Base-by-base conservation (phyloP, 2,797 vertebrate species). In the Acipenser oxyrinchus region DNA sequence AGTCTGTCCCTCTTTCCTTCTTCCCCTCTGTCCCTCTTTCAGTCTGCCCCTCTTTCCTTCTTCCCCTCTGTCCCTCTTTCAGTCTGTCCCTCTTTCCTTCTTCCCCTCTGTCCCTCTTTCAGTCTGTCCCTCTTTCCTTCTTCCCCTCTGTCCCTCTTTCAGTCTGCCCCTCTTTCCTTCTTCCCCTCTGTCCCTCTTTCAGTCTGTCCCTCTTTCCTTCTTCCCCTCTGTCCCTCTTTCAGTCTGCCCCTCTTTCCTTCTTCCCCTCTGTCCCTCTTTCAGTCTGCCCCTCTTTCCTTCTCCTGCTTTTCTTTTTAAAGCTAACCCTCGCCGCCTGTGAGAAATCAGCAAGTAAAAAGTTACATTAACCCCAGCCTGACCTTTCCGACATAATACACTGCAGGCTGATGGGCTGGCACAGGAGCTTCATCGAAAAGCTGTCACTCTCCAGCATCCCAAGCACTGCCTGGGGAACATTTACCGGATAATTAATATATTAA, bases 261-360 rank as follows among this genome's bases (percentile, higher is more conserved):
- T 37, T 37, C 23, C 23, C 4, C 23, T 37, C 23, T 37, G 74
- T 66, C 76, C 80, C 80, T 75, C 80, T 81, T 72, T 78, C 75
- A 71, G 83, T 64, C 60, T 58, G 63, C 62, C 51, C 64, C 62
- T 74, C 64, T 69, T 64, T 66, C 63, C 3, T 7, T 61, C 57
- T 68, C 62, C 60, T 12, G 37, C 49, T 64, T 71, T 53, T 62
- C 68, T 71, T 68, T 65, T 71, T 67, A 74, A 81, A 87, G 85
- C 84, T 81, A 81, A 79, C 77, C 80, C 72, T 77, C 74, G 84
- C 88, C 71, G 80, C 87, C 88, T 93, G 95, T 96, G 95, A 97
- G 96, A 99, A 97, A 98, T 97, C 95, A 95, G 94, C 95, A 97
- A 97, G 97, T 98, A 99, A 98, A 99, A 97, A 97, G 95, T 98